Evolutionary conservation across 1,140 invertebrate genomes (phyloP), one percentile per base, ranked within the genome.

Genomic region (Sesamia nonagrioides): DNA sequence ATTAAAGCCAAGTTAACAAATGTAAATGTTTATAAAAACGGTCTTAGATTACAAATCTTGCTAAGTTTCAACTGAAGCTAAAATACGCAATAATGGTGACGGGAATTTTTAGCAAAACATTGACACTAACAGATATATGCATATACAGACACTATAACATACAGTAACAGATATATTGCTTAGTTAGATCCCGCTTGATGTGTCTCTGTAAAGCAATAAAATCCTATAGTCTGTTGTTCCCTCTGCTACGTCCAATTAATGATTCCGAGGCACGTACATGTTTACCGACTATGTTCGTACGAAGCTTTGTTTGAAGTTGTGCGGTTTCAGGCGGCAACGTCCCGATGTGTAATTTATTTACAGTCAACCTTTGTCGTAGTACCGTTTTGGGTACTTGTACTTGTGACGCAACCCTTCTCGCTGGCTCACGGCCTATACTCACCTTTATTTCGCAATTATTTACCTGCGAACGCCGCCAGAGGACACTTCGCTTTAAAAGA

Each of bases 371-470:
- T 69, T 69, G 50, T 69, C 52, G 75, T 2, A 21, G 9, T 7
- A 21, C 7, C 17, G 52, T 40, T 27, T 3, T 27, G 1, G 27
- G 52, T 54, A 54, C 8, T 15, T n/a, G 35, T 42, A 18, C 42
- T 45, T 27, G 61, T 66, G 45, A 27, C 37, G 63, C n/a, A 58
- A 58, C 66, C 76, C 66, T 78, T 71, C 40, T 27, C 45, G 27
- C 27, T 27, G 71, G 48, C 48, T 77, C 52, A 77, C 52, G 63
- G 63, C 60, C 48, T 77, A n/a, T 50, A 61, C 21, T 74, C 35
- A 73, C 69, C 58, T 73, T 54, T 79, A 73, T 54, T 63, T 54
- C 56, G 42, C 69, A 79, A 78, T 73, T 61, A 73, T 74, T 79
- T 79, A 66, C 58, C 33, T 9, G 54, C 68, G 42, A 72, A 45